Conservation (phyloP, 2,113 vertebrate species). For the Catagonus wagneri region DNA sequence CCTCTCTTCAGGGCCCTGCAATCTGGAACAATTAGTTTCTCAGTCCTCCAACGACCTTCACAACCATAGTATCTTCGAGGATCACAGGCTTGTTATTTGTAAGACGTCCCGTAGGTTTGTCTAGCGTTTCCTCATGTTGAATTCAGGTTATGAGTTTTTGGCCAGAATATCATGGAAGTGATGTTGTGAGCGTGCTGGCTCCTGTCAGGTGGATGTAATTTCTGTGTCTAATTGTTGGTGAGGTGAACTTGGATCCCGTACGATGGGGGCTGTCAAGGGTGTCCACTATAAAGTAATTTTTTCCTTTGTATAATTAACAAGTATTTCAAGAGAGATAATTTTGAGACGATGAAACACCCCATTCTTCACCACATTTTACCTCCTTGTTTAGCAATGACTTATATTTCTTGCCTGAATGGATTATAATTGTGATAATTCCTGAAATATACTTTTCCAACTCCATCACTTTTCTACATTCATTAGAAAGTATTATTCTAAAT, state of each 20-base stretch:
- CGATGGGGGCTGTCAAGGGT: neutral
- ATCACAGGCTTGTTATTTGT: neutral
- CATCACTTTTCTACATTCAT: neutral
- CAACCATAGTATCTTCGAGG: slow-evolving; percentile 10
- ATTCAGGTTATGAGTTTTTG: neutral
- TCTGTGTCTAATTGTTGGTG: neutral
- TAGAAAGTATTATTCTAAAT: neutral
- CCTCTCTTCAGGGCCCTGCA: neutral
- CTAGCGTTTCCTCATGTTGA: neutral
- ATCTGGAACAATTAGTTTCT: neutral
- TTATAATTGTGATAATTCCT: neutral
- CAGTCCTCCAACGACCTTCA: neutral
- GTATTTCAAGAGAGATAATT: slow-evolving; percentile 13
- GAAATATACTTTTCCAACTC: slow-evolving; percentile 2
- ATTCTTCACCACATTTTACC: neutral
- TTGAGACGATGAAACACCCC: neutral
- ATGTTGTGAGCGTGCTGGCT: neutral
- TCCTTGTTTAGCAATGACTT: neutral
- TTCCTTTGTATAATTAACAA: neutral
- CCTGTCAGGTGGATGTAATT: neutral
- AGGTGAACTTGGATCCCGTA: neutral
- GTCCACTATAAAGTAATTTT: neutral
- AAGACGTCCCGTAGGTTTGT: neutral
- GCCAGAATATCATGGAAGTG: neutral
- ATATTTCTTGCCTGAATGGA: neutral